These are phyloP conservation scores for Gymnobelideus leadbeateri DNA, from an alignment of 2,113 vertebrate genomes.

Conservation along the genomic window DNA sequence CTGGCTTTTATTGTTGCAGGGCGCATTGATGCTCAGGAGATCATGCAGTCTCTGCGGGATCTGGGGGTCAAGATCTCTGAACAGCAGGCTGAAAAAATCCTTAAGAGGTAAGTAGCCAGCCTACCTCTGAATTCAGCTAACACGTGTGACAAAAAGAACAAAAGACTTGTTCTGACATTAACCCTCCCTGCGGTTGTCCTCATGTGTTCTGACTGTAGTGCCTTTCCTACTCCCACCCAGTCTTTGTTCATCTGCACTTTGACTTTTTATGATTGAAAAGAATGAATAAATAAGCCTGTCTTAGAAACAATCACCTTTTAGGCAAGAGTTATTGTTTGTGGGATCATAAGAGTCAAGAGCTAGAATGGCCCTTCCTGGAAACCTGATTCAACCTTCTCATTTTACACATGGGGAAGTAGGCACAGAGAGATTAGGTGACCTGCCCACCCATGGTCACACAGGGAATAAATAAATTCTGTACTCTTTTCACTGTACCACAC, in stretches of 20 bases:
- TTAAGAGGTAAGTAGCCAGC: constrained; percentile 89
- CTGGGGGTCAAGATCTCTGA: constrained; percentile 96
- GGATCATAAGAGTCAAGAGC: neutral
- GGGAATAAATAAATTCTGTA: neutral
- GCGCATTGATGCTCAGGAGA: constrained; percentile 94
- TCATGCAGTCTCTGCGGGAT: constrained; percentile 95
- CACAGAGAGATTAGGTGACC: neutral
- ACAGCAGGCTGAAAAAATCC: constrained; percentile 96
- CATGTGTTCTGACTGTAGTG: neutral
- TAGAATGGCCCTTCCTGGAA: neutral
- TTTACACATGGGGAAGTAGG: neutral
- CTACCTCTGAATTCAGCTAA: neutral
- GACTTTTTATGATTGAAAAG: neutral
- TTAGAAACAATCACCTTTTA: neutral
- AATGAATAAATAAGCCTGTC: neutral
- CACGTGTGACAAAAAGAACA: neutral
- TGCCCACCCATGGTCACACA: neutral
- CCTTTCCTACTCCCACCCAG: neutral
- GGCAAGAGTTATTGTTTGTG: neutral
- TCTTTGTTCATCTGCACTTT: neutral
- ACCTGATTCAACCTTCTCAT: neutral
- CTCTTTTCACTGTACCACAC: neutral
- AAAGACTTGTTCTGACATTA: neutral
- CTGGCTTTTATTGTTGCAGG: constrained; percentile 82
- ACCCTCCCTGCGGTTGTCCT: neutral